Conservation (phyloP, 2,888 invertebrate genomes). For the Nomada hirtipes region DNA sequence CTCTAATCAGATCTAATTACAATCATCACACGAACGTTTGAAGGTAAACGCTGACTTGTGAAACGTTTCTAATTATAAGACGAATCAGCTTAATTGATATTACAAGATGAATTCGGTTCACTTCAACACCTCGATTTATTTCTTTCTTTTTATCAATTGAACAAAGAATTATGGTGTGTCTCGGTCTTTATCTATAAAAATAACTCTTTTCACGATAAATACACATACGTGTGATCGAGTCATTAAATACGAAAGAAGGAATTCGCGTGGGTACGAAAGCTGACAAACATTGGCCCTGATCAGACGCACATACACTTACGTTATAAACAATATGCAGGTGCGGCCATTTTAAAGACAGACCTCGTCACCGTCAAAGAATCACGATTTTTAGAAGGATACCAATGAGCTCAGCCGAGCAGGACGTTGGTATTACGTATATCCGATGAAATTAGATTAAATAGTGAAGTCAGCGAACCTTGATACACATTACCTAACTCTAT, state of each 20-base stretch:
- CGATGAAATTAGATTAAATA: constrained; percentile 21
- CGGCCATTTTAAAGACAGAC: constrained; percentile 70
- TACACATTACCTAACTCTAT: background rate
- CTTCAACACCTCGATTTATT: background rate
- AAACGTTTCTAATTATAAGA: background rate
- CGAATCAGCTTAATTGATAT: background rate
- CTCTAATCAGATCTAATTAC: constrained; percentile 36
- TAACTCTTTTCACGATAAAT: background rate
- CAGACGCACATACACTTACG: constrained; percentile 36
- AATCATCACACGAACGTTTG: constrained; percentile 4
- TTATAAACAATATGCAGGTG: constrained; percentile 75
- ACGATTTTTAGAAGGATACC: constrained; percentile 41
- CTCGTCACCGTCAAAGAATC: constrained; percentile 71
- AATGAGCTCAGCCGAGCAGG: constrained; percentile 40
- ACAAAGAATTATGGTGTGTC: background rate
- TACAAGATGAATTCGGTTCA: background rate
- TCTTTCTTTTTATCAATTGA: background rate
- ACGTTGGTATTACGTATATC: background rate
- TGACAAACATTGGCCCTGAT: constrained; percentile 58
- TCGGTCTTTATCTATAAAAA: constrained; percentile 20
- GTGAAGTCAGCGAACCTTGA: background rate
- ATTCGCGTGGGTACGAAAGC: constrained; percentile 70
- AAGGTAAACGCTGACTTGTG: constrained; percentile 41
- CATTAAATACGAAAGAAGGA: constrained; percentile 44
- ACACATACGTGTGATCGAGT: background rate